phyloP scores from a whole-genome alignment of 2,113 vertebrate species.

The Pungitius pungitius region DNA sequence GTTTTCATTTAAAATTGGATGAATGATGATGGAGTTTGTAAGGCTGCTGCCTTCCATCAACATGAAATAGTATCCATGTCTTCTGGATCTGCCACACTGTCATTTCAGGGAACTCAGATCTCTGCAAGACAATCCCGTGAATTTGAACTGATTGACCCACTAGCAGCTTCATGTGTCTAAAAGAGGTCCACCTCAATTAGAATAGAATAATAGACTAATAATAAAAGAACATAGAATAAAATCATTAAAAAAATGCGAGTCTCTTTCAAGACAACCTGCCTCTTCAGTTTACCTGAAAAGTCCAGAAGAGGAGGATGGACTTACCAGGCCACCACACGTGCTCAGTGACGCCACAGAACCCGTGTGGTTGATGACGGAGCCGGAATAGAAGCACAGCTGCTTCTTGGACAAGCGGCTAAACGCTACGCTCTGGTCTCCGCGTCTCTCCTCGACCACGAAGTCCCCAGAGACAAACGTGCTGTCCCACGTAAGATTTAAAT shows the following conservation, averaged over 20 bases:
- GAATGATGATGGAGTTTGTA: no score
- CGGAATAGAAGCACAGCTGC: constrained; percentile 89
- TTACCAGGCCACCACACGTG: constrained; percentile 93
- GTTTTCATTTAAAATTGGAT: background rate
- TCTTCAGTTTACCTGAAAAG: background rate
- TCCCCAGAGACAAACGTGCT: constrained; percentile 82
- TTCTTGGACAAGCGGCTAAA: constrained; percentile 47
- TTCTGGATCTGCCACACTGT: background rate
- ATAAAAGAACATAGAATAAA: no score
- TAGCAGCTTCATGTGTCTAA: background rate
- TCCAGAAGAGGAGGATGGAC: constrained; percentile 35
- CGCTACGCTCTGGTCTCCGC: constrained; percentile 46
- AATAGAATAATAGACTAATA: no score
- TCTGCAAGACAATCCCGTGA: background rate
- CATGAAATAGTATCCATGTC: background rate
- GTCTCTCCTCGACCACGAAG: constrained; percentile 87
- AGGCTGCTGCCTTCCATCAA: background rate
- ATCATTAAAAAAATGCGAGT: background rate
- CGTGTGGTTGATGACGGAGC: constrained; percentile 85
- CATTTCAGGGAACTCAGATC: constrained; percentile 5
- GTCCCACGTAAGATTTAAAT: constrained; percentile 85
- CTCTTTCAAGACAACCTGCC: background rate
- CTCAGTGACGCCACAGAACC: constrained; percentile 87
- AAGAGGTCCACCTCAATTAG: background rate
- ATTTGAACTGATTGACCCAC: constrained; percentile 6